Evolutionary conservation across 2,797 vertebrate species (phyloP).

Genomic region (Micropoecilia bifurca): DNA sequence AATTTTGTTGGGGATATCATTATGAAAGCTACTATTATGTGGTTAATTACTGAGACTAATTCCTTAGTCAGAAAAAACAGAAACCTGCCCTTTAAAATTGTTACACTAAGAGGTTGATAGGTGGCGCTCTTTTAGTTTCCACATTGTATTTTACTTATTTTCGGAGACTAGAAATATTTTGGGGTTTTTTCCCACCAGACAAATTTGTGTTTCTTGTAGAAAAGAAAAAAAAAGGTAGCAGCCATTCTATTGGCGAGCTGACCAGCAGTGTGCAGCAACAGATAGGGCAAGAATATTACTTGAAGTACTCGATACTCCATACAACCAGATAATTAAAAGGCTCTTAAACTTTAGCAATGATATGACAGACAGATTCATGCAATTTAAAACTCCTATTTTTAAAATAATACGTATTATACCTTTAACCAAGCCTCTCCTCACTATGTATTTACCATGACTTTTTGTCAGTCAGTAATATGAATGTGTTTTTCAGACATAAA

Average conservation of each 20-base stretch:
- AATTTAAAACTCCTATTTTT: background rate
- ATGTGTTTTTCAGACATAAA: slow-evolving; percentile 14
- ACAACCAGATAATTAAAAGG: background rate
- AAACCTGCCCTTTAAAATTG: background rate
- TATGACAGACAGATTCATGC: background rate
- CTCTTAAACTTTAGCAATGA: background rate
- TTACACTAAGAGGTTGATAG: background rate
- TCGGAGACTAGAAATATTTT: background rate
- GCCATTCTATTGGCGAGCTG: background rate
- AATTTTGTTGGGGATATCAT: background rate
- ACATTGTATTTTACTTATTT: background rate
- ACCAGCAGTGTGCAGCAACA: background rate
- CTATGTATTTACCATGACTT: slow-evolving; percentile 50
- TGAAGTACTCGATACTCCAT: background rate
- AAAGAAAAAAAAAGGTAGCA: background rate
- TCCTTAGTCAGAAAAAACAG: background rate
- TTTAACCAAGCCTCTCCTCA: background rate
- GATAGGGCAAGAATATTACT: background rate
- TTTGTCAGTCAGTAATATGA: slow-evolving; percentile 23
- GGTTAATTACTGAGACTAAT: background rate
- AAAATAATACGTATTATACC: background rate
- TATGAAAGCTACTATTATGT: background rate
- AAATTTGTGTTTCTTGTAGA: background rate
- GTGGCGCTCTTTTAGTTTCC: background rate
- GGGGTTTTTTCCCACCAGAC: background rate